These are phyloP conservation scores for Aegotheles bennettii DNA, from an alignment of 2,113 vertebrate species.

Conservation along the genomic window DNA sequence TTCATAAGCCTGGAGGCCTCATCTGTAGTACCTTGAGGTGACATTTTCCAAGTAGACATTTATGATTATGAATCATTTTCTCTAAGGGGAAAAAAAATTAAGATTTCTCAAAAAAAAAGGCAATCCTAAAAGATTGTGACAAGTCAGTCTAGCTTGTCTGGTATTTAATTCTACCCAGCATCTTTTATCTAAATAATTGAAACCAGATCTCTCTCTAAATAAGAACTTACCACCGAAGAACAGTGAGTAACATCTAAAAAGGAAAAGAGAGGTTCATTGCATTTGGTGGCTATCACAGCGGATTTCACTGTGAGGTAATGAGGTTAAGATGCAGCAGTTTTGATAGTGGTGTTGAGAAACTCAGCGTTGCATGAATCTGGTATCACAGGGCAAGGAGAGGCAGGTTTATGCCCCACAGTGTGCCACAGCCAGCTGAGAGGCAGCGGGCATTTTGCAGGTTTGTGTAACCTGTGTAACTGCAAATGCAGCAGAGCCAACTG, in stretches of 20 bases:
- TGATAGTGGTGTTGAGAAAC: not conserved
- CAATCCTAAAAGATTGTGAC: conserved; percentile 6
- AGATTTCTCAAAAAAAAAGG: not conserved
- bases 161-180: not conserved
- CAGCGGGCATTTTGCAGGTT: not conserved
- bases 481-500: not conserved
- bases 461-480: not conserved
- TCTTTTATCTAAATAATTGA: conserved; percentile 38
- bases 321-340: not conserved
- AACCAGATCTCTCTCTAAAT: not conserved
- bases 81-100: not conserved
- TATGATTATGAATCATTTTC: conserved; percentile 62
- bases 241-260: not conserved
- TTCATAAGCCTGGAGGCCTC: conserved; percentile 38
- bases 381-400: not conserved
- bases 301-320: not conserved
- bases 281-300: not conserved
- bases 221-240: not conserved
- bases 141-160: not conserved
- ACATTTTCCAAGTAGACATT: conserved; percentile 44
- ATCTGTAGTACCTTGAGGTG: conserved; percentile 31
- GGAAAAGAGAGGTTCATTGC: not conserved
- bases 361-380: fast-evolving
- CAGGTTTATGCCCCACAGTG: fast-evolving
- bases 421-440: not conserved